These are phyloP conservation scores for Rhagologus leucostigma DNA, from an alignment of 2,113 vertebrate genomes.

Conservation along the genomic window DNA sequence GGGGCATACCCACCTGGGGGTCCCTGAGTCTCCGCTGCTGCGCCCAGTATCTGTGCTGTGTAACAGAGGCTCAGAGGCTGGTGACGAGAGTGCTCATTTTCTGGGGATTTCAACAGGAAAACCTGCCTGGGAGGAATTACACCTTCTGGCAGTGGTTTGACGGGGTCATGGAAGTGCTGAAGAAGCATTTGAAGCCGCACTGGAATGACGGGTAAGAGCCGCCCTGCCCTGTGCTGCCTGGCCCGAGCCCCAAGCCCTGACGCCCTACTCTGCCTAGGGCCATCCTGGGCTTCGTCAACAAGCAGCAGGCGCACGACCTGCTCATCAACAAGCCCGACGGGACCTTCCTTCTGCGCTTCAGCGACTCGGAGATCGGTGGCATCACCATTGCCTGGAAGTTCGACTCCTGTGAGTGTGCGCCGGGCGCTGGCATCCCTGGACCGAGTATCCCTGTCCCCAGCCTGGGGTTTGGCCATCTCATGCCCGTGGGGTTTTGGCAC, in stretches of 20 bases:
- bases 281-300: slow-evolving; percentile 96
- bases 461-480: accelerated
- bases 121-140: slow-evolving; percentile 92
- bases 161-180: slow-evolving; percentile 95
- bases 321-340: slow-evolving; percentile 97
- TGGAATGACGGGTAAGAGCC: slow-evolving; percentile 93
- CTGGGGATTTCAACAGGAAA: slow-evolving; percentile 78
- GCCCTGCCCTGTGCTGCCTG: background rate
- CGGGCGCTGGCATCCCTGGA: accelerated
- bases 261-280: slow-evolving; percentile 75
- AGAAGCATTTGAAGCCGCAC: slow-evolving; percentile 93
- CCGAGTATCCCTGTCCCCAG: accelerated
- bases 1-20: background rate
- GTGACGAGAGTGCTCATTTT: background rate
- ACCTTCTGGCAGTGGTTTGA: slow-evolving; percentile 99
- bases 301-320: slow-evolving; percentile 96
- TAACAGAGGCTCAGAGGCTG: background rate
- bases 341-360: slow-evolving; percentile 95
- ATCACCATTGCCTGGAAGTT: slow-evolving; percentile 97
- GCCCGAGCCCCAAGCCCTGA: background rate
- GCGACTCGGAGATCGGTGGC: slow-evolving; percentile 95
- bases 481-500: background rate
- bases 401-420: slow-evolving; percentile 68
- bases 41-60: accelerated
- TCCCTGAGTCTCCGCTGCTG: background rate